A percentile compares a stretch with the other conserved stretches of the same genome.
Evolutionary conservation across 1,140 invertebrate species (phyloP).

Genomic region (Zelostemma sp.): DNA sequence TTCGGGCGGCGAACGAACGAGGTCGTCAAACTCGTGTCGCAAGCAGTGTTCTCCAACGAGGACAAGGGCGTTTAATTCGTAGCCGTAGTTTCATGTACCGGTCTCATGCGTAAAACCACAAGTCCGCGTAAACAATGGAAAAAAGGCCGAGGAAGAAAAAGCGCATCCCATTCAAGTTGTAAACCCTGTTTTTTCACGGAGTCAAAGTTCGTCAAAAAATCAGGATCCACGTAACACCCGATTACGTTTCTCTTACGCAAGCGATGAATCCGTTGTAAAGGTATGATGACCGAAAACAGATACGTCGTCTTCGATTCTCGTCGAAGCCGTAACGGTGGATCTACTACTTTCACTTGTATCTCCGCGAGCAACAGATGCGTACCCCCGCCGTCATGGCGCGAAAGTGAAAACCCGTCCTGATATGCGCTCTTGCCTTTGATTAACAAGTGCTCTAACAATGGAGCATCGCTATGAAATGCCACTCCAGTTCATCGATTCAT

Average conservation of each 20-base stretch:
- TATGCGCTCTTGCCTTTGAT: constrained; percentile 23
- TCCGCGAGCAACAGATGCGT: constrained; percentile 31
- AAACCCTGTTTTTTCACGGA: too few relatives aligned
- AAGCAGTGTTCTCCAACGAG: not conserved
- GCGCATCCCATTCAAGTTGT: too few relatives aligned
- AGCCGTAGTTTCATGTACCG: not conserved
- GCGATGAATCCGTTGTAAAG: constrained; percentile 9
- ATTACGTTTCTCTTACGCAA: constrained; percentile 25
- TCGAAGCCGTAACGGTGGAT: constrained; percentile 33
- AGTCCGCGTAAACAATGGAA: not conserved
- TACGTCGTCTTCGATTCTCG: constrained; percentile 28
- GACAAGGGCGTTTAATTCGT: not conserved
- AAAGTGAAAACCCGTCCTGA: constrained; percentile 39
- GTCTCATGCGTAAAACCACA: not conserved
- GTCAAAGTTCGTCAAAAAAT: not conserved
- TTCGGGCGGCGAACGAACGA: not conserved
- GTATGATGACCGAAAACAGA: constrained; percentile 38
- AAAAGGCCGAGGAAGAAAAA: not conserved
- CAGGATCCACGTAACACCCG: not conserved
- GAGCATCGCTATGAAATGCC: not conserved
- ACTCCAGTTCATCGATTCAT: not conserved
- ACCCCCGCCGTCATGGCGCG: constrained; percentile 16
- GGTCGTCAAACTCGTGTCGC: constrained; percentile 1
- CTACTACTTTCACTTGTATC: constrained; percentile 43
- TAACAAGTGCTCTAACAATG: constrained; percentile 13